Evolutionary conservation across 2,113 vertebrate species (phyloP).

Genomic region (Chaenogobius annularis): DNA sequence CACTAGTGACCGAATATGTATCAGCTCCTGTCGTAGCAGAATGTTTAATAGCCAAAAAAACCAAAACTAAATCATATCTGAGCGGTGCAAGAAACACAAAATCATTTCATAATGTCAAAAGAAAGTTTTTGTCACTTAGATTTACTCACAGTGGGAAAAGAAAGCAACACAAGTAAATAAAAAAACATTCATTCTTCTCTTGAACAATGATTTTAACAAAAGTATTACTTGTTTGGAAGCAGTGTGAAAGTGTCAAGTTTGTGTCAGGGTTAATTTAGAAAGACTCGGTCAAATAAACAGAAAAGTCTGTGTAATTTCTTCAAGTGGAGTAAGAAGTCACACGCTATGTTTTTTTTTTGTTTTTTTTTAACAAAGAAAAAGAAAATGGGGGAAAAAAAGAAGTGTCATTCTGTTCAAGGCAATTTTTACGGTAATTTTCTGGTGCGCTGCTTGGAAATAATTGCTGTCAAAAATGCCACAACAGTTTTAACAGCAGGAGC

Average conservation of each 20-base stretch:
- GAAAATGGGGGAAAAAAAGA: constrained; percentile 12
- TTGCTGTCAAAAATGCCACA: constrained; percentile 64
- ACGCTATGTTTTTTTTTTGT: constrained; percentile 19
- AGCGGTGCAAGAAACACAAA: too few species aligned
- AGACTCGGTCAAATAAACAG: constrained; percentile 37
- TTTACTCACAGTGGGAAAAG: too few species aligned
- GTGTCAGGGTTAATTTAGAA: constrained; percentile 36
- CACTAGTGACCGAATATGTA: too few species aligned
- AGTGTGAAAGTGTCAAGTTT: neutral
- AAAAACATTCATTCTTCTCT: neutral
- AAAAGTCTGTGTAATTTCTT: constrained; percentile 47
- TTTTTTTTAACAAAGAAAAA: neutral
- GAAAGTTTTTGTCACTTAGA: constrained; percentile 15
- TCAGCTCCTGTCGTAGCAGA: too few species aligned
- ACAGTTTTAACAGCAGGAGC: constrained; percentile 42
- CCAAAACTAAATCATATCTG: too few species aligned
- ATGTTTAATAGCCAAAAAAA: too few species aligned
- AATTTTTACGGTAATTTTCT: constrained; percentile 63
- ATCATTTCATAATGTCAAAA: too few species aligned
- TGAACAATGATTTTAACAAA: too few species aligned
- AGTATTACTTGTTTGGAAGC: too few species aligned
- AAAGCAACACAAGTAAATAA: constrained; percentile 20
- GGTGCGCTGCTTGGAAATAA: constrained; percentile 63
- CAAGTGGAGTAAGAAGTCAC: constrained; percentile 14
- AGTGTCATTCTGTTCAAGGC: constrained; percentile 42